Evolutionary conservation across 2,888 invertebrate species (phyloP).

Genomic region (Cetonia aurata): DNA sequence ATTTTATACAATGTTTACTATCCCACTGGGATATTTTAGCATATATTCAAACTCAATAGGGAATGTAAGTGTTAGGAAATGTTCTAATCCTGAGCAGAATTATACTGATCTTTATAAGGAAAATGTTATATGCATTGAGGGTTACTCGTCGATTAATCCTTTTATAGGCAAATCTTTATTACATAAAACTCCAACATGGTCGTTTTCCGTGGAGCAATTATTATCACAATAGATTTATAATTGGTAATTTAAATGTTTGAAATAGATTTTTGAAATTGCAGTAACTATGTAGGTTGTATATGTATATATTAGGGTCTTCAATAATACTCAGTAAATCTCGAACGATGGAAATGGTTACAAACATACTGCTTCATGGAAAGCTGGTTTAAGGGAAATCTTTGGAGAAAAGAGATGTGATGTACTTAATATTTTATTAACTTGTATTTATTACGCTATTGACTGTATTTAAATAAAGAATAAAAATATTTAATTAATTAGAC

Average conservation of each 20-base stretch:
- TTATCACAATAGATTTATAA: slow-evolving; percentile 28
- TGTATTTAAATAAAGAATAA: slow-evolving; percentile 56
- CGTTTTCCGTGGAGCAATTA: slow-evolving; percentile 47
- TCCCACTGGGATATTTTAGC: slow-evolving; percentile 39
- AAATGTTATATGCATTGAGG: slow-evolving; percentile 15
- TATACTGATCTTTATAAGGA: slow-evolving; percentile 30
- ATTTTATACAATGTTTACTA: slow-evolving; percentile 31
- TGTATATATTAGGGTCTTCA: slow-evolving; percentile 33
- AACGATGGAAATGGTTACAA: slow-evolving; percentile 21
- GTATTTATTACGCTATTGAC: slow-evolving; percentile 62
- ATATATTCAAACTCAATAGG: slow-evolving; percentile 33
- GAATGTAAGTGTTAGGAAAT: slow-evolving; percentile 41
- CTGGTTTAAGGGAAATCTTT: slow-evolving; percentile 37
- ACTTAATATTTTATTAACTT: slow-evolving; percentile 65
- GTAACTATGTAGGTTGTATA: slow-evolving; percentile 10
- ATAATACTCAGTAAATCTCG: slow-evolving; percentile 43
- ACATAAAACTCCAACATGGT: slow-evolving; percentile 38
- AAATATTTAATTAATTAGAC: slow-evolving; percentile 28
- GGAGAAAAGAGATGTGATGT: slow-evolving; percentile 62
- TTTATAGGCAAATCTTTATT: slow-evolving; percentile 36
- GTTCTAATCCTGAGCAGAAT: slow-evolving; percentile 25
- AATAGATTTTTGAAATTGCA: slow-evolving; percentile 26
- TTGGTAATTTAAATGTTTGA: slow-evolving; percentile 8
- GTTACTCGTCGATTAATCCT: slow-evolving; percentile 18
- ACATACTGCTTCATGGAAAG: slow-evolving; percentile 45